Base-by-base conservation (phyloP, 2,888 invertebrate genomes). In the Seira ritae region DNA sequence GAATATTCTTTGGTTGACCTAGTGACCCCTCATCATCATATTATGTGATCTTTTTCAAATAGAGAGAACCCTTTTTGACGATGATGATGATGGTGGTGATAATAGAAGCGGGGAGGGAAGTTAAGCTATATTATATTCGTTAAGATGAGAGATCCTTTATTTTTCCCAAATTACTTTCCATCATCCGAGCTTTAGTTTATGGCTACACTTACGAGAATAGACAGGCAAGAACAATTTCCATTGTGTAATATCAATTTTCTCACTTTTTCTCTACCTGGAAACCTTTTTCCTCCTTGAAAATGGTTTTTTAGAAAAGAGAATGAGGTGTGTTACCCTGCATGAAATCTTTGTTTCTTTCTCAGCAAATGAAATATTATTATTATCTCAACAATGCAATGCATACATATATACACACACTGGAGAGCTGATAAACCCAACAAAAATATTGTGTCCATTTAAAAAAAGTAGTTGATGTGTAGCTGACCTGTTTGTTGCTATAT, bases 1-100 rank as follows among this genome's bases (percentile, higher is more conserved):
- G 88, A 88, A 87, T 87, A 82, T 85, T 88, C 85, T 81, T 42
- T 71, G 55, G 50, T 50, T 69, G 84, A 85, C 86, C 86, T 87
- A 80, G 72, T 86, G 88, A 88, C 87, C 88, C 83, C 80, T 82
- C 79, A 81, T 75, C 81, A 81, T 81, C 81, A 75, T 81, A 80
- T 76, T 76, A 76, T 75, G 66, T 80, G 74, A 74, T 80, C 74
- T 80, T 81, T 80, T 55, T 69, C 80, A 76, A 76, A 76, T 76
- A 76, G 69, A 76, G 76, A 24, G 67, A 75, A 55, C 76, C 76
- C 65, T 50, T 76, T 76, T 76, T n/a, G 22, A 22, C 20, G 69
- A 69, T 37, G 68, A 69, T 31, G 69, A 76, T 69, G 67, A 67
- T 76, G 68, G 67, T 75, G 24, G n/a, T n/a, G n/a, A n/a, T n/a